Evolutionary conservation across 2,888 invertebrate species (phyloP).

Genomic region (Zhuqinia jingwanae): DNA sequence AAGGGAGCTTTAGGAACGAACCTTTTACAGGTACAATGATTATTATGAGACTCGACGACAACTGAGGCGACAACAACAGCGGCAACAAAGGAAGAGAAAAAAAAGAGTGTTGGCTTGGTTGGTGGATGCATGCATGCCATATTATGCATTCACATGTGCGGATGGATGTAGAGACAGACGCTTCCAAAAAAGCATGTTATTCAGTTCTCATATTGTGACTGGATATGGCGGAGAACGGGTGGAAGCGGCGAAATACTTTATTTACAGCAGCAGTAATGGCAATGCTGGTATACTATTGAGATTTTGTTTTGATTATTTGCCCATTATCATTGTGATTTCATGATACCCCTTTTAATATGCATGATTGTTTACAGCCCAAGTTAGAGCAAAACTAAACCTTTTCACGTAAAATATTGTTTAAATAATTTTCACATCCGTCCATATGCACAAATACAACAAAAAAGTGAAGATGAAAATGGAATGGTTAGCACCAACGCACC

Average conservation of each 20-base stretch:
- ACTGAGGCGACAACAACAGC: neutral
- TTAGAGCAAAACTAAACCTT: neutral
- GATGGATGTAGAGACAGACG: too few relatives aligned
- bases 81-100: slow-evolving; percentile 37
- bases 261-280: neutral
- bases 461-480: slow-evolving; percentile 14
- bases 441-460: neutral
- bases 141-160: too few relatives aligned
- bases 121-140: too few relatives aligned
- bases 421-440: slow-evolving; percentile 1
- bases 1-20: too few relatives aligned
- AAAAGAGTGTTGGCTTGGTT: too few relatives aligned
- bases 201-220: too few relatives aligned
- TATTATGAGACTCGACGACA: too few relatives aligned
- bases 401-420: neutral
- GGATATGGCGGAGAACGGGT: too few relatives aligned
- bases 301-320: slow-evolving; percentile 24
- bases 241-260: too few relatives aligned
- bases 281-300: slow-evolving; percentile 15
- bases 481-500: neutral
- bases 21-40: neutral
- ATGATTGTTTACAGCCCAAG: slow-evolving; percentile 9
- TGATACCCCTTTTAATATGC: slow-evolving; percentile 29
- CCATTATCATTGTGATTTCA: neutral
- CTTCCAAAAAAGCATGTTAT: too few relatives aligned